Percentiles rank a stretch among this genome's conserved stretches.
phyloP scores from a whole-genome alignment of 2,888 invertebrate species.

The Drosophila paracracens region DNA sequence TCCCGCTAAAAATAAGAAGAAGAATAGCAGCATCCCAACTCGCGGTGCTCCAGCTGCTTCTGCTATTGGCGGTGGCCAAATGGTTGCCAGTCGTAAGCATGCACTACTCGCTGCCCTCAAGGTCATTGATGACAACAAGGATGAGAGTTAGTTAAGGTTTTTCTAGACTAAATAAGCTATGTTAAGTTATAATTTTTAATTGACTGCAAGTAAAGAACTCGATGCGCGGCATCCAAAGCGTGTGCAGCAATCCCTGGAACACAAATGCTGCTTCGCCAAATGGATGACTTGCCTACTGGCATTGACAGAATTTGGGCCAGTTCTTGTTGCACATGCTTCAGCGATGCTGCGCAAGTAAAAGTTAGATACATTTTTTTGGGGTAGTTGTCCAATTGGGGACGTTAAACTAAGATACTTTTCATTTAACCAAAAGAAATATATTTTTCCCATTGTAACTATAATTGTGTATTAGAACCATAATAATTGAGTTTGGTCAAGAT shows the following conservation, averaged over 20 bases:
- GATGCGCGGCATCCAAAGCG: slow-evolving; percentile 23
- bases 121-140: slow-evolving; percentile 86
- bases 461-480: background rate
- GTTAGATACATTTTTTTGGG: slow-evolving; percentile 3
- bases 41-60: slow-evolving; percentile 22
- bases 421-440: background rate
- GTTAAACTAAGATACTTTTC: background rate
- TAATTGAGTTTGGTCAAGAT: background rate
- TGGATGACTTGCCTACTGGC: slow-evolving; percentile 43
- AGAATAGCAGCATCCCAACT: slow-evolving; percentile 51
- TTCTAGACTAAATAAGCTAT: slow-evolving; percentile 47
- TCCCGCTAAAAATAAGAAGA: slow-evolving; percentile 52
- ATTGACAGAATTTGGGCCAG: slow-evolving; percentile 2
- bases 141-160: slow-evolving; percentile 67
- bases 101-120: slow-evolving; percentile 88
- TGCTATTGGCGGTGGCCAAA: slow-evolving; percentile 29
- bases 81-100: slow-evolving; percentile 85
- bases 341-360: background rate
- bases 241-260: slow-evolving; percentile 27
- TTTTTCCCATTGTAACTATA: background rate
- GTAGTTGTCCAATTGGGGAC: background rate
- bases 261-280: background rate
- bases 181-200: slow-evolving; percentile 72
- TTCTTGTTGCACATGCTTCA: slow-evolving; percentile 40
- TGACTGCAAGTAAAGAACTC: slow-evolving; percentile 43